Conservation (phyloP, 2,797 vertebrate genomes). For the Phalloptychus januarius region DNA sequence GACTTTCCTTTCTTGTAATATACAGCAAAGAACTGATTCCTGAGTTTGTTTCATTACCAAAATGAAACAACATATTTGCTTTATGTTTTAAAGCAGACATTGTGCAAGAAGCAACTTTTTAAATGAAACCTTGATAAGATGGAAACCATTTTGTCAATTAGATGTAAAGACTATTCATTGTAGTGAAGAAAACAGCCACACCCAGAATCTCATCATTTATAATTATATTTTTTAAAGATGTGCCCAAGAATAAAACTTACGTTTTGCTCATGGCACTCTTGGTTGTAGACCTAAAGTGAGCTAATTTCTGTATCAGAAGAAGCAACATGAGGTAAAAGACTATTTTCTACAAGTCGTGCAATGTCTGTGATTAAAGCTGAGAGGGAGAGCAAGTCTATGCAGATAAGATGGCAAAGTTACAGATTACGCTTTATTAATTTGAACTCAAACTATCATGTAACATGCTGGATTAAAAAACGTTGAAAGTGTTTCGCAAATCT, state of each 20-base stretch:
- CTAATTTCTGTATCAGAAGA: background rate
- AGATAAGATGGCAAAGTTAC: background rate
- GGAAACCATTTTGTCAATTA: background rate
- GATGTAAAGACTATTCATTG: background rate
- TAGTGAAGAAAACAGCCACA: background rate
- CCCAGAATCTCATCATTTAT: background rate
- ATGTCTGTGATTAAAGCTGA: background rate
- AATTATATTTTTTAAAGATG: background rate
- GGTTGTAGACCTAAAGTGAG: background rate
- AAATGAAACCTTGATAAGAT: background rate
- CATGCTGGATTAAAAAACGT: background rate
- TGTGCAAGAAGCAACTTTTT: background rate
- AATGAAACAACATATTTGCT: background rate
- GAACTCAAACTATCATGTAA: background rate
- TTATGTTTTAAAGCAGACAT: background rate
- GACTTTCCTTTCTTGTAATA: background rate
- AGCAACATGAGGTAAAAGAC: background rate
- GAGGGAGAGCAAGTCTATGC: background rate
- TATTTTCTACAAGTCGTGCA: background rate
- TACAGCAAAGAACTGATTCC: background rate
- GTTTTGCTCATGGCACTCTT: background rate
- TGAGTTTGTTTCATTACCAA: background rate
- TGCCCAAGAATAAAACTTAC: background rate
- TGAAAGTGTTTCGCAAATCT: background rate
- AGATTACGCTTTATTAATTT: background rate